Evolutionary conservation across 1,140 invertebrate genomes (phyloP).

Genomic region (Ridgeia piscesae): DNA sequence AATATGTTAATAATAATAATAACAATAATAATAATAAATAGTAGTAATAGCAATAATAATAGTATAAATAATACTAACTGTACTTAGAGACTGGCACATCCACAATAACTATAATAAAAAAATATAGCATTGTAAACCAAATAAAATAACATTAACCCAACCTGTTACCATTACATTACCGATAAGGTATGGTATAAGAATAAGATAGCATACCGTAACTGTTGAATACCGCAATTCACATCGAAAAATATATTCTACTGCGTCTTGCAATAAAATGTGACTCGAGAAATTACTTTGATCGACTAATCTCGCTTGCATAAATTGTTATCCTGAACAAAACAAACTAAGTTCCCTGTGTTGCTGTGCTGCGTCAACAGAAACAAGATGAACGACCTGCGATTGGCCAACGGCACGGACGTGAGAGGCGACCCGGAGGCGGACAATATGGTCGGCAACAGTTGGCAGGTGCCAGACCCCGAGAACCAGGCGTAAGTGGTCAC

Average conservation of each 20-base stretch:
- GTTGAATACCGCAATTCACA: no score
- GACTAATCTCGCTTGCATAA: neutral
- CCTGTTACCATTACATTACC: no score
- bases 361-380: neutral
- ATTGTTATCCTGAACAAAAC: neutral
- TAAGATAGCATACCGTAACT: neutral
- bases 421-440: neutral
- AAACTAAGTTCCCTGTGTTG: neutral
- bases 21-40: no score
- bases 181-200: no score
- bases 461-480: constrained; percentile 17
- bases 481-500: neutral
- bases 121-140: no score
- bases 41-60: no score
- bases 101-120: no score
- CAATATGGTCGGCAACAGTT: constrained; percentile 10
- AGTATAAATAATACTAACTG: no score
- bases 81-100: no score
- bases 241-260: no score
- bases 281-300: neutral
- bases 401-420: neutral
- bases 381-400: neutral
- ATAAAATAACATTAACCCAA: neutral
- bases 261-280: neutral
- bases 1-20: no score